Conservation (phyloP, 2,797 vertebrate genomes). For the Phoebastria nigripes region DNA sequence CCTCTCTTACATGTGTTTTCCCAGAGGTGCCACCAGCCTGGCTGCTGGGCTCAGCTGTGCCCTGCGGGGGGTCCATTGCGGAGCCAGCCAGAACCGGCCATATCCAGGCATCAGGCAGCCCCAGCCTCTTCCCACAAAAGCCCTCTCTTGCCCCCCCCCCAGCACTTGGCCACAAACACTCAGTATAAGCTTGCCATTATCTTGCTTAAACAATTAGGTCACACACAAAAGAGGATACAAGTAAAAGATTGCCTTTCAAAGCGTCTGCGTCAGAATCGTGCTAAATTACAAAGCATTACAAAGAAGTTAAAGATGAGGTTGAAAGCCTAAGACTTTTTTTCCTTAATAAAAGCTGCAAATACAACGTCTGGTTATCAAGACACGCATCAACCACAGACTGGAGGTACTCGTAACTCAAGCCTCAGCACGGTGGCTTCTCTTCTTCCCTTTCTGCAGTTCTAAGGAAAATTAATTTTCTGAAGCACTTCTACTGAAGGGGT, state of each 20-base stretch:
- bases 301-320: not conserved
- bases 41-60: not conserved
- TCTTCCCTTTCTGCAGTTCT: not conserved
- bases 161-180: not conserved
- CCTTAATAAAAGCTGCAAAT: not conserved
- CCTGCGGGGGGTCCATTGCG: accelerated
- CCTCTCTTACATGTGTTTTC: not conserved
- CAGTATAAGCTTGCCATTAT: not conserved
- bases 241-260: not conserved
- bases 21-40: not conserved
- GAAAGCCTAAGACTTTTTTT: not conserved
- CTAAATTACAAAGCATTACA: not conserved
- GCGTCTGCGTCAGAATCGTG: not conserved
- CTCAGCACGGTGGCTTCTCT: not conserved
- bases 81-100: not conserved
- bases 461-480: not conserved
- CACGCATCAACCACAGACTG: accelerated
- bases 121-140: not conserved
- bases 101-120: not conserved
- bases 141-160: too few relatives aligned
- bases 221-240: not conserved
- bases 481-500: not conserved
- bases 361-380: not conserved
- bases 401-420: not conserved
- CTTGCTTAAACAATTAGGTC: not conserved